Evolutionary conservation across 1,140 invertebrate species (phyloP).

Genomic region (Tribolium madens): DNA sequence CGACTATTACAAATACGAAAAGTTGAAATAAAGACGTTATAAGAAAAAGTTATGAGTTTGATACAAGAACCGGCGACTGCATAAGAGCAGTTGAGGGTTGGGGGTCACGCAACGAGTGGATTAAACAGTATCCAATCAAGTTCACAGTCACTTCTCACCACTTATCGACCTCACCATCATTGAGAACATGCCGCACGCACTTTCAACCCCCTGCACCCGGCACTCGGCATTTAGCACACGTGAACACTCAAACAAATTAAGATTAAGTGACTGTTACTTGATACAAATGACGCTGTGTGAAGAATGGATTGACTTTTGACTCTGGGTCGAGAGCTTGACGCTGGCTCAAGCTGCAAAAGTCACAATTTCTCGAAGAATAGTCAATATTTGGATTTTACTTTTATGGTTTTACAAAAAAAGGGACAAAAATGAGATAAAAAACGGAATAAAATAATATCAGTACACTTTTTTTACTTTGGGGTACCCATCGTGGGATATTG

Average conservation of each 20-base stretch:
- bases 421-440: too few species aligned
- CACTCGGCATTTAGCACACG: constrained; percentile 42
- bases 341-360: too few species aligned
- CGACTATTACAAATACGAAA: neutral
- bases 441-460: too few species aligned
- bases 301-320: constrained; percentile 5
- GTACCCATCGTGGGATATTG: too few species aligned
- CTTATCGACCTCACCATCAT: constrained; percentile 47
- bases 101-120: constrained; percentile 49
- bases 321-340: neutral
- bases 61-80: neutral
- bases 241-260: constrained; percentile 46
- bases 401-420: too few species aligned
- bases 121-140: constrained; percentile 55
- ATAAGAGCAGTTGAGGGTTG: constrained; percentile 43
- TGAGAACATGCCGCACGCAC: constrained; percentile 38
- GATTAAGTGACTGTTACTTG: constrained; percentile 39
- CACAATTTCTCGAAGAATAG: too few species aligned
- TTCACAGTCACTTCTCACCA: constrained; percentile 52
- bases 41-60: too few species aligned
- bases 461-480: too few species aligned
- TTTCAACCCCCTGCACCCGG: constrained; percentile 14
- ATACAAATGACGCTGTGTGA: neutral
- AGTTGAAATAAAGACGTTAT: neutral
- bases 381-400: too few species aligned